These are phyloP conservation scores for Leptinotarsa peninsularis DNA, from an alignment of 2,888 invertebrate species.

Conservation along the genomic window DNA sequence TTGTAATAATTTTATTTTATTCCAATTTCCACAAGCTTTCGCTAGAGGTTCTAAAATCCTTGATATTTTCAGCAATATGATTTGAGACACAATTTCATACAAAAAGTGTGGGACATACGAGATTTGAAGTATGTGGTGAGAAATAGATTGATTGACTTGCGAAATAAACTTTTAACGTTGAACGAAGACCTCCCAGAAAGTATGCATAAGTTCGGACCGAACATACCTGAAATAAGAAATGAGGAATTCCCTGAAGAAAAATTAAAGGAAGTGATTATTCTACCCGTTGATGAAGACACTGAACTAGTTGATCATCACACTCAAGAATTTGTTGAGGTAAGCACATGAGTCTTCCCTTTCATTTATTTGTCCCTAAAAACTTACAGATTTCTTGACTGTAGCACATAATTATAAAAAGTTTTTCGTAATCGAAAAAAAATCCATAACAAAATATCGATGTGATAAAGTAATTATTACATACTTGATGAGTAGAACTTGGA, in stretches of 20 bases:
- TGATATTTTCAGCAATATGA: conserved; percentile 64
- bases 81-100: conserved; percentile 68
- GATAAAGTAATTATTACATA: too few relatives aligned
- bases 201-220: conserved; percentile 47
- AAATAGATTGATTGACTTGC: conserved; percentile 59
- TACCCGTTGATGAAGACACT: conserved; percentile 42
- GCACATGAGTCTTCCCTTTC: neutral
- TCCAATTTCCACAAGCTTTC: neutral
- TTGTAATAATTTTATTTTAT: too few relatives aligned
- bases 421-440: too few relatives aligned
- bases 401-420: too few relatives aligned
- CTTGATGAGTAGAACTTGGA: too few relatives aligned
- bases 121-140: conserved; percentile 65
- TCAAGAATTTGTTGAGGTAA: conserved; percentile 10
- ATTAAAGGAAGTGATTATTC: conserved; percentile 46
- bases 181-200: conserved; percentile 63
- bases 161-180: conserved; percentile 67
- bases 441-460: too few relatives aligned
- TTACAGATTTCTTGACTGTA: too few relatives aligned
- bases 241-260: conserved; percentile 56
- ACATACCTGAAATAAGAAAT: conserved; percentile 47
- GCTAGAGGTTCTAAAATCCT: neutral
- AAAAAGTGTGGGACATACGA: conserved; percentile 64
- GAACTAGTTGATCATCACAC: conserved; percentile 32
- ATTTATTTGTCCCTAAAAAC: neutral